phyloP scores from a whole-genome alignment of 2,888 invertebrate species.

The Pheosia tremula region DNA sequence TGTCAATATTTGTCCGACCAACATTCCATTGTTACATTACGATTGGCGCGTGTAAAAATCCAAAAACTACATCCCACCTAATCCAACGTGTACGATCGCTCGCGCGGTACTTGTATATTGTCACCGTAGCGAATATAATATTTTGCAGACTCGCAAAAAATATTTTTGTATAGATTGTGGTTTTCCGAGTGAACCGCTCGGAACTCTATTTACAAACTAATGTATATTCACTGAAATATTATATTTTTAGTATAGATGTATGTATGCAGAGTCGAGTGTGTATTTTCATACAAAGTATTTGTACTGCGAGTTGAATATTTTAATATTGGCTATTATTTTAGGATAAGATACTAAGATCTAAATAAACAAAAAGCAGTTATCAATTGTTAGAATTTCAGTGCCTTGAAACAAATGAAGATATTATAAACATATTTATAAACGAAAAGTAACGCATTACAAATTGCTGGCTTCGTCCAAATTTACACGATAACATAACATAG shows the following conservation, averaged over 20 bases:
- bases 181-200: constrained; percentile 63
- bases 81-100: constrained; percentile 58
- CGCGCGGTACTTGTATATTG: constrained; percentile 53
- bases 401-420: constrained; percentile 74
- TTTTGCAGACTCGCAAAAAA: constrained; percentile 62
- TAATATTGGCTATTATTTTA: constrained; percentile 82
- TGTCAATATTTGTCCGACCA: constrained; percentile 50
- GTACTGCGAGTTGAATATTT: constrained; percentile 76
- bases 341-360: constrained; percentile 72
- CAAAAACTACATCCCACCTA: constrained; percentile 80
- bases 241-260: constrained; percentile 77
- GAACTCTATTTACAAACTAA: constrained; percentile 78
- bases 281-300: constrained; percentile 82
- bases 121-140: constrained; percentile 53
- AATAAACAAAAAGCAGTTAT: constrained; percentile 71
- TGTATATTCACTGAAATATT: constrained; percentile 75
- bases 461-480: constrained; percentile 59
- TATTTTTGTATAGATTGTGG: constrained; percentile 79
- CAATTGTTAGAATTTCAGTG: constrained; percentile 78
- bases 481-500: constrained; percentile 43
- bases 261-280: constrained; percentile 79
- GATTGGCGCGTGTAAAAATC: constrained; percentile 67
- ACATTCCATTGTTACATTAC: constrained; percentile 74
- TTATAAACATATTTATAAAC: constrained; percentile 69
- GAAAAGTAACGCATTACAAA: constrained; percentile 51